Conservation (phyloP, 2,113 vertebrate genomes). For the Triplophysa siluroides region DNA sequence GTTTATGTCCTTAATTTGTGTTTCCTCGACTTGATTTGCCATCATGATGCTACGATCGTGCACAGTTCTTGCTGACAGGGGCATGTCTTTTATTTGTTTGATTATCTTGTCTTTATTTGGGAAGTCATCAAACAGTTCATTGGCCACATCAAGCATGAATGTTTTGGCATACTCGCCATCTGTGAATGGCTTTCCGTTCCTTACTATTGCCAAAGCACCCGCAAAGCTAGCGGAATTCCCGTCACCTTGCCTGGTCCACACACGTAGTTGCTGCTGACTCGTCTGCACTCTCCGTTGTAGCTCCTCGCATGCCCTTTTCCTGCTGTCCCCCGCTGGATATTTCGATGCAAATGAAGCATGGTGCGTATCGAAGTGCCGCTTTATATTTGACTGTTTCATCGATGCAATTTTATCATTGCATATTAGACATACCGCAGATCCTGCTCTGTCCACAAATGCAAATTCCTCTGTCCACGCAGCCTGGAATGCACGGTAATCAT, state of each 20-base stretch:
- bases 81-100: constrained; percentile 58
- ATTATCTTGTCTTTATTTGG: constrained; percentile 50
- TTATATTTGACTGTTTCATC: constrained; percentile 56
- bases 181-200: too few relatives aligned
- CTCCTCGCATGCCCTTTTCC: too few relatives aligned
- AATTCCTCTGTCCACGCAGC: too few relatives aligned
- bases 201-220: too few relatives aligned
- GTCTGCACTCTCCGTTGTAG: too few relatives aligned
- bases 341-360: constrained; percentile 51
- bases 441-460: neutral
- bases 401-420: constrained; percentile 49
- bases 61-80: constrained; percentile 47
- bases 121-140: constrained; percentile 59
- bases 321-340: neutral
- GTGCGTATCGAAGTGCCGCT: constrained; percentile 51
- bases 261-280: too few relatives aligned
- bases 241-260: too few relatives aligned
- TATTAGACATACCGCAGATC: constrained; percentile 52
- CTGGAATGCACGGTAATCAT: too few relatives aligned
- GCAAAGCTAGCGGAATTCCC: too few relatives aligned
- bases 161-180: neutral
- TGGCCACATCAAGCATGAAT: constrained; percentile 58
- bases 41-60: too few relatives aligned
- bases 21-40: too few relatives aligned
- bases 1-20: too few relatives aligned